Evolutionary conservation across 1,140 invertebrate genomes (phyloP), one percentile per base, ranked within the genome.

Genomic region (Trypoxylus dichotomus): DNA sequence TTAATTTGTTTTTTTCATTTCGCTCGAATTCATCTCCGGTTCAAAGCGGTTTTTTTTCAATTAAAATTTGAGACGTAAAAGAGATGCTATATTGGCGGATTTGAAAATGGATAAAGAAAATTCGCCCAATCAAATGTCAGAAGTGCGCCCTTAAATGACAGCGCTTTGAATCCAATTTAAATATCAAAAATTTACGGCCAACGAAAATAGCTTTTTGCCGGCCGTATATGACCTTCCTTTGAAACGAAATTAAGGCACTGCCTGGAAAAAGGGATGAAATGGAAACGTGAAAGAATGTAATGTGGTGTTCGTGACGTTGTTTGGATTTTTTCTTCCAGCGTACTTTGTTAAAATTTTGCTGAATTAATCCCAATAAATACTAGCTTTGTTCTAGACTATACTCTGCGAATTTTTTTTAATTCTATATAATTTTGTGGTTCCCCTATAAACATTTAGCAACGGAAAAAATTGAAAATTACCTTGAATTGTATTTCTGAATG

Each of bases 121-220:
- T 68, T 68, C 11, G 3, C 60, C 24, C 27, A 68, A 68, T 68
- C 19, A 68, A 68, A 68, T 15, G 8, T 24, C 19, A 15, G 24
- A 68, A 68, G 25, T 24, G 60, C 15, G 60, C 11, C 1, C 60
- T 21, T 68, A 5, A 24, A 15, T 24, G 27, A 27, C 27, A 68
- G 24, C 24, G 24, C 27, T 63, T 68, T 68, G 27, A 19, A 11
- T 27, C 24, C 60, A 68, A 68, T 68, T 68, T 68, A 24, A 68
- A 13, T 60, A 19, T 68, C 24, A 68, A 68, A 68, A 27, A 68
- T 68, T 68, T 27, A 68, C 27, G 24, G 11, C 24, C 27, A 1
- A 8, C 60, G 47, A 24, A 68, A 68, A 68, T 68, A 68, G 60
- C 19, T 68, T 68, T 37, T 68, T 29, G 11, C 24, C 60, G 60